phyloP scores from a whole-genome alignment of 2,888 invertebrate species.

The Brenthis hecate region DNA sequence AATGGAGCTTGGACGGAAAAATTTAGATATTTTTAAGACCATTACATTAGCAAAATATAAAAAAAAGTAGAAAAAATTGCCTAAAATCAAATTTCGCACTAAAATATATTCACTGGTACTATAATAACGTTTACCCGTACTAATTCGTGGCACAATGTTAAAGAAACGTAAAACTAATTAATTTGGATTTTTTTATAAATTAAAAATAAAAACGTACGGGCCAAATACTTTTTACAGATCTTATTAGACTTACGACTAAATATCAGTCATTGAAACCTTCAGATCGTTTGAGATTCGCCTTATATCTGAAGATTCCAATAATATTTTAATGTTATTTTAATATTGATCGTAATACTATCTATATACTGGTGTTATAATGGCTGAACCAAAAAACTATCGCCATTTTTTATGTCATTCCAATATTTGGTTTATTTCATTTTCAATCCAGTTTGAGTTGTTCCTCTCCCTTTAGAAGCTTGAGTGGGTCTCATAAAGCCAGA shows the following conservation, averaged over 20 bases:
- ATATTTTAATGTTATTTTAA: slow-evolving; percentile 44
- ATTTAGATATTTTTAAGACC: neutral
- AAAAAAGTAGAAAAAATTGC: neutral
- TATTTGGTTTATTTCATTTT: slow-evolving; percentile 56
- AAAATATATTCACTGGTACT: slow-evolving; percentile 38
- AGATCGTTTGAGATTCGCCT: slow-evolving; percentile 76
- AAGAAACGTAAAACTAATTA: slow-evolving; percentile 48
- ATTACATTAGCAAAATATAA: slow-evolving; percentile 6
- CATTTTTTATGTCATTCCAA: slow-evolving; percentile 16
- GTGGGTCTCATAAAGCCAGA: slow-evolving; percentile 94
- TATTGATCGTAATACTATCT: slow-evolving; percentile 43
- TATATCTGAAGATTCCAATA: slow-evolving; percentile 78
- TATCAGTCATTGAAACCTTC: slow-evolving; percentile 78
- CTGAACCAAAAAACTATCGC: neutral
- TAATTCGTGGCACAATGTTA: slow-evolving; percentile 68
- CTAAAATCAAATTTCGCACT: slow-evolving; percentile 14
- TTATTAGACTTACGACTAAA: slow-evolving; percentile 50
- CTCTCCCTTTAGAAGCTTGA: slow-evolving; percentile 90
- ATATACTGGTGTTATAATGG: slow-evolving; percentile 2
- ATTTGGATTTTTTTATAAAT: slow-evolving; percentile 37
- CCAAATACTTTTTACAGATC: slow-evolving; percentile 60
- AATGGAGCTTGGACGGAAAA: slow-evolving; percentile 40
- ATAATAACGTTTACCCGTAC: slow-evolving; percentile 67
- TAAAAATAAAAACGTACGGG: slow-evolving; percentile 42
- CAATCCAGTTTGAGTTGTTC: slow-evolving; percentile 54